These are phyloP conservation scores for Catagonus wagneri DNA, from an alignment of 2,113 vertebrate genomes.

Conservation along the genomic window DNA sequence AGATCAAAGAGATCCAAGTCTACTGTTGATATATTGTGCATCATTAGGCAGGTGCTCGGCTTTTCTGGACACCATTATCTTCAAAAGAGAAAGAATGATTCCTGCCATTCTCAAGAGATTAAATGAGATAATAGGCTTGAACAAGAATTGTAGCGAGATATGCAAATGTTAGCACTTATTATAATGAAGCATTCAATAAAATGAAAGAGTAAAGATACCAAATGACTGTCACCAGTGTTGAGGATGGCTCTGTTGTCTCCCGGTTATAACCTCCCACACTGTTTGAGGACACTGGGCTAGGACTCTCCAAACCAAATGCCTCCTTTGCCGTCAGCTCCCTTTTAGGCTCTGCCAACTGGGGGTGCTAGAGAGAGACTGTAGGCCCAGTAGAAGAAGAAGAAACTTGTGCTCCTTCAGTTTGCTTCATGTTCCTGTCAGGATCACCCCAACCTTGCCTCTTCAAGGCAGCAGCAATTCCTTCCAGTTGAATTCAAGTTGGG, in stretches of 20 bases:
- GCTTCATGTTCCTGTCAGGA: background rate
- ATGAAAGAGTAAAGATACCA: background rate
- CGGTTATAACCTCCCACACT: background rate
- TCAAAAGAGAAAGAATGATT: background rate
- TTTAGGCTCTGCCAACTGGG: background rate
- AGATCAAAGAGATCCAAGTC: background rate
- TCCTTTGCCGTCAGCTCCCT: background rate
- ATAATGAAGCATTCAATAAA: background rate
- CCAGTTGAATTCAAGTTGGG: background rate
- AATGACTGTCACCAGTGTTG: background rate
- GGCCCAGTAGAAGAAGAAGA: background rate
- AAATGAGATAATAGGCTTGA: constrained; percentile 18
- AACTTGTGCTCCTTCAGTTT: background rate
- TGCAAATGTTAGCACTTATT: background rate
- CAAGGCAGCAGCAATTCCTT: background rate
- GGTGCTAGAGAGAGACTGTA: background rate
- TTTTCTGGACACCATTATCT: background rate
- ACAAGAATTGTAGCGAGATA: background rate
- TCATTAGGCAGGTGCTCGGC: background rate
- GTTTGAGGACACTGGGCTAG: background rate
- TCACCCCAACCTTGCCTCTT: background rate
- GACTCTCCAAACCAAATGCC: background rate
- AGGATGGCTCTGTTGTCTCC: background rate
- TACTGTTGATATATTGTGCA: background rate
- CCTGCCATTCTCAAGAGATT: background rate